Conservation (phyloP, 1,140 invertebrate species). For the Cydia amplana region DNA sequence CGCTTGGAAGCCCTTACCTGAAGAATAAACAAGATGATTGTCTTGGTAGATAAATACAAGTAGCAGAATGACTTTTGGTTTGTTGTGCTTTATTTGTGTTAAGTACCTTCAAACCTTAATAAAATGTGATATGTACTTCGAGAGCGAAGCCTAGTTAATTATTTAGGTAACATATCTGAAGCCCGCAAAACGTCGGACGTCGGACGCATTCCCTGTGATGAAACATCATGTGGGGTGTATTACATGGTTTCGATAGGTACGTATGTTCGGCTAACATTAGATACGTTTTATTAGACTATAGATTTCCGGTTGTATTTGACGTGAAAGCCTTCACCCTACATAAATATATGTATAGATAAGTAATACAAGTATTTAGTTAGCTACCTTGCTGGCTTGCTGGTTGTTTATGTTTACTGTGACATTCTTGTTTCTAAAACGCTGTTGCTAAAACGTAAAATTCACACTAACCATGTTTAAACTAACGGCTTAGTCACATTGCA, state of each 20-base stretch:
- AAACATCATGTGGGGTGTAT: neutral
- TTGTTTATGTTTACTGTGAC: no score
- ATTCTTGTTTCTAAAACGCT: no score
- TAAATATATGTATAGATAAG: no score
- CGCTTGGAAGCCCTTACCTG: neutral
- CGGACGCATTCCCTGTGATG: neutral
- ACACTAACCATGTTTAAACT: no score
- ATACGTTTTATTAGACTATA: neutral
- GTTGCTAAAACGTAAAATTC: neutral
- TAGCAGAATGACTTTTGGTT: no score
- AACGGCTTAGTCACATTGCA: neutral
- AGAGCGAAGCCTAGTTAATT: neutral
- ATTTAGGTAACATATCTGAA: slow-evolving; percentile 2
- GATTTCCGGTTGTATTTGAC: no score
- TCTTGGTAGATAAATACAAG: no score
- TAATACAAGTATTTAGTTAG: no score
- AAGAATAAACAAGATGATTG: neutral
- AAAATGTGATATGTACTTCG: neutral
- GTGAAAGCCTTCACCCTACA: no score
- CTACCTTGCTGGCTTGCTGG: no score
- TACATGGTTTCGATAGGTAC: neutral
- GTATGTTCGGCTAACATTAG: no score
- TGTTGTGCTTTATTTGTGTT: no score
- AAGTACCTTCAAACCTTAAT: neutral
- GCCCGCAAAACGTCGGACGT: neutral